Percentiles rank a stretch among this genome's conserved stretches.
Conservation (phyloP, 1,140 invertebrate genomes). For the Drosophila varians region DNA sequence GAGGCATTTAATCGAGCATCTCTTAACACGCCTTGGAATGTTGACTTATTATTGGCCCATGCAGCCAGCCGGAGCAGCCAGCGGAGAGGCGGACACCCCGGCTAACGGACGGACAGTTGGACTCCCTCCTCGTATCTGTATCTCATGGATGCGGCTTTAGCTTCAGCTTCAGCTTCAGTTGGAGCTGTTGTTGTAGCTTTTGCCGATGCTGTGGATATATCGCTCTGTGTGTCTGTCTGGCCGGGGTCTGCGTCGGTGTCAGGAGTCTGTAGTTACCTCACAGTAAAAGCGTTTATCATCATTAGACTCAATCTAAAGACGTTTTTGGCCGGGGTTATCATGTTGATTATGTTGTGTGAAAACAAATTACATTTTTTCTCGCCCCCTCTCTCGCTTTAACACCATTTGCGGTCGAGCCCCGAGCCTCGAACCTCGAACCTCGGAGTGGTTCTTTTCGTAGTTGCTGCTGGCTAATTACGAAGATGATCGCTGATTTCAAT, state of each 20-base stretch:
- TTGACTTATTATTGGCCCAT: constrained; percentile 81
- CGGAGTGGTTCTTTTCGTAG: constrained; percentile 37
- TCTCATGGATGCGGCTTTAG: constrained; percentile 19
- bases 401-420: constrained; percentile 55
- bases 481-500: constrained; percentile 70
- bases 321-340: constrained; percentile 82
- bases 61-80: constrained; percentile 36
- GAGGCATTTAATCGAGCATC: constrained; percentile 82
- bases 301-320: constrained; percentile 84
- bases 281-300: constrained; percentile 83
- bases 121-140: constrained; percentile 26
- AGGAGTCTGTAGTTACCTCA: constrained; percentile 81
- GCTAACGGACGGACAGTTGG: constrained; percentile 16
- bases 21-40: constrained; percentile 82
- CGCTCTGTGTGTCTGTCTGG: constrained; percentile 3
- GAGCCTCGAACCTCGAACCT: too few relatives aligned
- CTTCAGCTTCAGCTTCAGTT: constrained; percentile 8
- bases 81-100: constrained; percentile 3
- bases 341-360: constrained; percentile 84
- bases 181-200: background rate
- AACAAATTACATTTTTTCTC: constrained; percentile 83
- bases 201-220: constrained; percentile 7
- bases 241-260: constrained; percentile 66
- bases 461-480: constrained; percentile 73
- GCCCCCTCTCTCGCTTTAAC: constrained; percentile 61